phyloP scores from a whole-genome alignment of 2,797 vertebrate genomes.

The Perodicticus potto region DNA sequence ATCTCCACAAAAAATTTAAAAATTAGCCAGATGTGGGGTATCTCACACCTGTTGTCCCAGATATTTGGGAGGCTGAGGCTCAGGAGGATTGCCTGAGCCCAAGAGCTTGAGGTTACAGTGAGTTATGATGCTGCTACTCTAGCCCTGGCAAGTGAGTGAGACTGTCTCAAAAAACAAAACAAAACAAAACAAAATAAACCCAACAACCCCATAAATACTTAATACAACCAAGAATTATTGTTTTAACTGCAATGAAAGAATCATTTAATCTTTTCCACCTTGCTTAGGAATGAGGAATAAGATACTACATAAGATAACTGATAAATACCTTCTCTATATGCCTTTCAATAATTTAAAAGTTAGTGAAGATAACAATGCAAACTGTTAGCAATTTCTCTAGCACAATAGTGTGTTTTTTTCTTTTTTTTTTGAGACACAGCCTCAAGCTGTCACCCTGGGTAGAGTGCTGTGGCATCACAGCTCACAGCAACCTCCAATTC shows the following conservation, averaged over 20 bases:
- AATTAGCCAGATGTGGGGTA: background rate
- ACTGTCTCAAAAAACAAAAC: background rate
- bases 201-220: constrained; percentile 33
- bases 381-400: background rate
- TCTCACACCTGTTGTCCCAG: background rate
- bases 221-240: constrained; percentile 31
- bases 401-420: background rate
- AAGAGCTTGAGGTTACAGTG: background rate
- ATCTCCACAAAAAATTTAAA: background rate
- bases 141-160: background rate
- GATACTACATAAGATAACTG: constrained; percentile 14
- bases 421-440: no score
- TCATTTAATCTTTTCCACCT: constrained; percentile 20
- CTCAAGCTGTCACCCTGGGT: no score
- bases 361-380: background rate
- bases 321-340: background rate
- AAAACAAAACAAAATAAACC: no score
- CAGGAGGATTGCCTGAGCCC: background rate
- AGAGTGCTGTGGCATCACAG: no score
- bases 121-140: background rate
- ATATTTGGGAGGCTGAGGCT: background rate
- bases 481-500: no score
- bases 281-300: constrained; percentile 56
- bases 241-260: constrained; percentile 24
- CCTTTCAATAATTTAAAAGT: background rate